Base-by-base conservation (phyloP, 1,140 invertebrate species). In the Drosophila bifasciata region DNA sequence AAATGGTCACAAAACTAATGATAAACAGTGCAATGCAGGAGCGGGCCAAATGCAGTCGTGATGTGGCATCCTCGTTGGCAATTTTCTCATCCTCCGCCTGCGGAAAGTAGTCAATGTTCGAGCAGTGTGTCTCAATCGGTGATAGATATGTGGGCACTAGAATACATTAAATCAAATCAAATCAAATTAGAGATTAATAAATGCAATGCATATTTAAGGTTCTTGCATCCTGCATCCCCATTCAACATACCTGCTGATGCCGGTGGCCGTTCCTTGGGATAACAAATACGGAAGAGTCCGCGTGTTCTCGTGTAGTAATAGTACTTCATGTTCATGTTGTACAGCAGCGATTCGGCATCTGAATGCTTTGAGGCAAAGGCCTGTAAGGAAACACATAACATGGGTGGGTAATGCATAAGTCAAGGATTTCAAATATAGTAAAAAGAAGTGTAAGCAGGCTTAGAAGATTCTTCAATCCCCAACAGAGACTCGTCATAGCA, bases 91-190 rank as follows among this genome's bases (percentile, higher is more conserved):
- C 85, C 57, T 92, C 89, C 57, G 76, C 70, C 56, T 83, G 69
- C 13, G 90, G 91, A 93, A 97, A 98, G 92, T 98, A 98, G 92
- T 98, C 96, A 78, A 98, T 95, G 93, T 98, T 98, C 92, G 96
- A 97, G 92, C 97, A 98, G 92, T 98, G 96, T 1, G 97, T 98
- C 92, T 98, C 97, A 53, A 98, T 96, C 0, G 97, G 97, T 55
- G 97, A 98, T 77, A 98, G 92, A 91, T 98, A 98, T 32, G 96
- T 96, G 84, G 96, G 95, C 73, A 97, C 97, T 98, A 28, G 93
- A 95, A 95, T 75, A 90, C 78, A 92, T 23, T 1, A 44, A 43
- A 7, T 8, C 6, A 9, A 1, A 7, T 13, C 17, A 6, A 1
- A 51, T 13, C 0, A 1, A 3, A 60, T 46, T 3, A 50, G n/a